Percentiles rank a stretch among this genome's conserved stretches.
Conservation (phyloP, 2,888 invertebrate genomes). For the Andrena praecox region DNA sequence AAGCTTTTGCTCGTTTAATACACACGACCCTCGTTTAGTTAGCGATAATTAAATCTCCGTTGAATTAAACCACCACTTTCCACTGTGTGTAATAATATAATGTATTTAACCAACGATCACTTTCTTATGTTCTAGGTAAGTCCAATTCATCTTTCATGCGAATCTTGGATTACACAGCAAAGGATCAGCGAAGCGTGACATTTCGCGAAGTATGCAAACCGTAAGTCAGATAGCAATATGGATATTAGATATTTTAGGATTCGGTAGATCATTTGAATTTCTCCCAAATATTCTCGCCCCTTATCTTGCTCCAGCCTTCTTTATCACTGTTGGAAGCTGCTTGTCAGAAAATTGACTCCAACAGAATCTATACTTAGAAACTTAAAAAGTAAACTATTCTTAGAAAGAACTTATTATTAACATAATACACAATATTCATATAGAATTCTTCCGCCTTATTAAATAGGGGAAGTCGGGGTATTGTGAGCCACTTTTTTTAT, state of each 20-base stretch:
- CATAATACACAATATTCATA: too few species aligned
- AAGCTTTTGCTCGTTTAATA: too few species aligned
- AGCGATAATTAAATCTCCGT: background rate
- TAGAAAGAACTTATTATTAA: background rate
- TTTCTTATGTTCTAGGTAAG: conserved; percentile 67
- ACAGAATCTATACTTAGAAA: too few species aligned
- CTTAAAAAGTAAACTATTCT: too few species aligned
- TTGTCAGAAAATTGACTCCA: background rate
- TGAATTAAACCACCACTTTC: background rate
- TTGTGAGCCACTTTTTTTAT: too few species aligned
- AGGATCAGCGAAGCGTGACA: conserved; percentile 15
- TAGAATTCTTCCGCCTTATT: too few species aligned
- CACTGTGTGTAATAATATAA: background rate
- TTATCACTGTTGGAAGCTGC: background rate
- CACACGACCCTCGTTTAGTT: too few species aligned
- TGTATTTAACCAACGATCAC: conserved; percentile 37
- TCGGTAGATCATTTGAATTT: background rate
- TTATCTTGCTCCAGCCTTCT: background rate
- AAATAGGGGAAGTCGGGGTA: too few species aligned
- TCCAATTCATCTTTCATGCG: conserved; percentile 27
- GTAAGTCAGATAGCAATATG: conserved; percentile 52
- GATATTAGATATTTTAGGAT: conserved; percentile 23
- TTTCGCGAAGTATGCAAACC: conserved; percentile 16
- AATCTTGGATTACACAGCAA: background rate
- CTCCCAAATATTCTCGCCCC: background rate